Percentiles rank a stretch among this genome's conserved stretches.
Evolutionary conservation across 2,888 invertebrate species (phyloP).

Genomic region (Dyspetes luteomarginatus): DNA sequence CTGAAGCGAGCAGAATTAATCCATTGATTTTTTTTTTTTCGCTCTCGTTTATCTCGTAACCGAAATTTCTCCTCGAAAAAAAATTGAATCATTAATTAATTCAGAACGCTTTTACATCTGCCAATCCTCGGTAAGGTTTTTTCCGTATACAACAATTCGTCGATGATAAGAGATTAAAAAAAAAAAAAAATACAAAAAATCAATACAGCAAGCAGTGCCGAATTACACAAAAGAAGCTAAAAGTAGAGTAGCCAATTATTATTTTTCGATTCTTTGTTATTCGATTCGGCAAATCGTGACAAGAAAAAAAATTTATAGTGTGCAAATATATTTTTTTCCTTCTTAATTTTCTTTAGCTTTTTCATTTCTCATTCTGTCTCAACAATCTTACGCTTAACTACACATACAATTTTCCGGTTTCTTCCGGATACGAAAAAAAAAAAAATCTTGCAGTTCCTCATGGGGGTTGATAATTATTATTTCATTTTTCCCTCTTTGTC

Average conservation of each 20-base stretch:
- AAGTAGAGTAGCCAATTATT: slow-evolving; percentile 60
- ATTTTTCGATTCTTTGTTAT: slow-evolving; percentile 62
- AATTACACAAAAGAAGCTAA: slow-evolving; percentile 63
- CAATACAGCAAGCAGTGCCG: slow-evolving; percentile 49
- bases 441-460: slow-evolving; percentile 53
- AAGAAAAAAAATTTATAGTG: slow-evolving; percentile 58
- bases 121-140: slow-evolving; percentile 39
- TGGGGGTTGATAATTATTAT: slow-evolving; percentile 40
- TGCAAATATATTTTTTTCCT: slow-evolving; percentile 55
- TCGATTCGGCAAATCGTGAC: slow-evolving; percentile 56
- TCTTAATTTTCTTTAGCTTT: slow-evolving; percentile 32
- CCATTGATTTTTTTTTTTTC: slow-evolving; percentile 13
- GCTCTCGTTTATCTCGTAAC: slow-evolving; percentile 27
- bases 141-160: slow-evolving; percentile 57
- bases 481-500: slow-evolving; percentile 35
- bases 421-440: slow-evolving; percentile 45
- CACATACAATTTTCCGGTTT: slow-evolving; percentile 50
- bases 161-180: slow-evolving; percentile 50
- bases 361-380: slow-evolving; percentile 43
- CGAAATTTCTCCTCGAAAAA: background rate
- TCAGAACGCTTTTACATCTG: slow-evolving; percentile 26
- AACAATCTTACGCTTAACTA: slow-evolving; percentile 59
- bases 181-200: slow-evolving; percentile 46
- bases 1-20: slow-evolving; percentile 27
- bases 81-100: background rate